phyloP scores from a whole-genome alignment of 2,888 invertebrate genomes.

The Cyaniris semiargus region DNA sequence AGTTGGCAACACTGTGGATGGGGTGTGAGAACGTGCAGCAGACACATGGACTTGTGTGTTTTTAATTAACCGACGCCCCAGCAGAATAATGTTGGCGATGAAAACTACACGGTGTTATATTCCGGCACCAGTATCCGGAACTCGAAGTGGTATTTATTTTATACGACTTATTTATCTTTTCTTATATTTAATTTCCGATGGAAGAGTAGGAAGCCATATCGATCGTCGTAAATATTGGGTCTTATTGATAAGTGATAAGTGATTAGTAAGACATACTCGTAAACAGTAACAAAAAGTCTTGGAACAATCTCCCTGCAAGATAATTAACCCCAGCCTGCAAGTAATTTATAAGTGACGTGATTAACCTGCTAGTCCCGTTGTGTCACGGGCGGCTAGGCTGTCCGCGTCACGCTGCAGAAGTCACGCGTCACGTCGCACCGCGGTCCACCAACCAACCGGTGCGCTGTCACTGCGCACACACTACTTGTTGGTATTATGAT shows the following conservation, averaged over 20 bases:
- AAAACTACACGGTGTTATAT: background rate
- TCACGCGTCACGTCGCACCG: background rate
- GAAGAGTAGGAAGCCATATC: too few relatives aligned
- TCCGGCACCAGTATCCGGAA: background rate
- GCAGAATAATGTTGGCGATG: background rate
- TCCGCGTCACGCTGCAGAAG: background rate
- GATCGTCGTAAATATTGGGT: too few relatives aligned
- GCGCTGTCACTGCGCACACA: background rate
- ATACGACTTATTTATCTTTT: too few relatives aligned
- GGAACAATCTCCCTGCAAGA: too few relatives aligned
- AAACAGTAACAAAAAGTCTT: too few relatives aligned
- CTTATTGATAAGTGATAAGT: too few relatives aligned
- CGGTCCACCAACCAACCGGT: conserved; percentile 11
- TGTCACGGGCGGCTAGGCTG: conserved; percentile 1
- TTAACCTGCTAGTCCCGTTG: background rate
- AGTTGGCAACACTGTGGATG: too few relatives aligned
- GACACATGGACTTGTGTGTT: background rate
- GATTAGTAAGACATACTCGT: too few relatives aligned
- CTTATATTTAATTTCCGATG: too few relatives aligned
- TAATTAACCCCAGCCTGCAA: background rate
- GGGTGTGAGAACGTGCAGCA: background rate
- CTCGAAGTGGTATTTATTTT: too few relatives aligned
- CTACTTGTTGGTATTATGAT: background rate
- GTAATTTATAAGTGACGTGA: background rate
- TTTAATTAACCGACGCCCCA: background rate